Evolutionary conservation across 1,140 invertebrate species (phyloP).

Genomic region (Drosophila lacertosa): DNA sequence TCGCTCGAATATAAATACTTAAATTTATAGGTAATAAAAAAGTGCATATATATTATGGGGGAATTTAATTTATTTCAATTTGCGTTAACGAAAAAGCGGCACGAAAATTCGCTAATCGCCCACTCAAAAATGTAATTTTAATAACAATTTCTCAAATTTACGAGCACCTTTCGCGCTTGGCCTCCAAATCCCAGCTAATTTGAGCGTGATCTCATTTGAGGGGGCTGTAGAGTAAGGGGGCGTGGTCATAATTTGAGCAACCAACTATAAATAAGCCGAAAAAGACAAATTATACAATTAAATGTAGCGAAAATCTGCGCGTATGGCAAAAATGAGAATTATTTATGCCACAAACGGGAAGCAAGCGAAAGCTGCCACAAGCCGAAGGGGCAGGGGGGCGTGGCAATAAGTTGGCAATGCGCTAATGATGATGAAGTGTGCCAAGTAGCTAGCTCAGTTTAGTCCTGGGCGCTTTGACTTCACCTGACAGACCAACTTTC

Average conservation of each 20-base stretch:
- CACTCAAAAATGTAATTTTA: not conserved
- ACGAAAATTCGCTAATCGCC: not conserved
- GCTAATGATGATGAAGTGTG: slow-evolving; percentile 74
- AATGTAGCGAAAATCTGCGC: slow-evolving; percentile 52
- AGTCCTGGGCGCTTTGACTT: not conserved
- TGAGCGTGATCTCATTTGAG: not conserved
- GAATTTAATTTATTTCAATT: not conserved
- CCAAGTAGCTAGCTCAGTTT: slow-evolving; percentile 8
- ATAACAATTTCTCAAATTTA: slow-evolving; percentile 12
- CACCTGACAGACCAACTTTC: slow-evolving; percentile 70
- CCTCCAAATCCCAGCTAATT: slow-evolving; percentile 10
- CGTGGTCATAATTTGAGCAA: not conserved
- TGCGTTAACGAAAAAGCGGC: too few species aligned
- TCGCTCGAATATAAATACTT: too few species aligned
- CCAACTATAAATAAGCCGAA: slow-evolving; percentile 34
- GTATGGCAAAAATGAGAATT: slow-evolving; percentile 43
- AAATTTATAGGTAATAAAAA: too few species aligned
- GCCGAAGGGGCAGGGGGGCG: too few species aligned
- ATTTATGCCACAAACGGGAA: slow-evolving; percentile 55
- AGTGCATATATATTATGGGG: not conserved
- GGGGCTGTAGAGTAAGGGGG: too few species aligned
- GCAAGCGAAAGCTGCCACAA: not conserved
- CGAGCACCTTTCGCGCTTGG: slow-evolving; percentile 11
- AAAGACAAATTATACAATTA: slow-evolving; percentile 71
- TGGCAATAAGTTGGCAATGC: slow-evolving; percentile 21